Evolutionary conservation across 1,140 invertebrate species (phyloP).

Genomic region (Pseudachorutes palmiensis): DNA sequence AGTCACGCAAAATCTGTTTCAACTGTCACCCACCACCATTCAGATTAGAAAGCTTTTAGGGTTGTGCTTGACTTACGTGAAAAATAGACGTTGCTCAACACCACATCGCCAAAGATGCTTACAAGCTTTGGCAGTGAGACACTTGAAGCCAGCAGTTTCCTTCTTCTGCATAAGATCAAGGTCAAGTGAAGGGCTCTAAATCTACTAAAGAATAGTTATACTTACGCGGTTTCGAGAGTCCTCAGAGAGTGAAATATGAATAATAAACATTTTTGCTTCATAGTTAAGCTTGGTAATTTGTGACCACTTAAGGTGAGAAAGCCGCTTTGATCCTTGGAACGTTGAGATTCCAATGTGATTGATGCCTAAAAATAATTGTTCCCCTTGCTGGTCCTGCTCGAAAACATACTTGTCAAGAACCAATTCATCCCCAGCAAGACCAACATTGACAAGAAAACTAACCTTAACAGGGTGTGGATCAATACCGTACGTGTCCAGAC

Average conservation of each 20-base stretch:
- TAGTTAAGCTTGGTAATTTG: slow-evolving; percentile 94
- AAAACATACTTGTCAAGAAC: no score
- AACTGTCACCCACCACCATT: not conserved
- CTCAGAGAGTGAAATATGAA: slow-evolving; percentile 59
- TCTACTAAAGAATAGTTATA: slow-evolving; percentile 30
- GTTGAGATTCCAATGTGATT: slow-evolving; percentile 90
- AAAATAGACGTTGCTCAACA: slow-evolving; percentile 94
- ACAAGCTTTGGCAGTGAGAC: slow-evolving; percentile 77
- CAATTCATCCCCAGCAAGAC: no score
- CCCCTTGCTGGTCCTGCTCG: slow-evolving; percentile 74
- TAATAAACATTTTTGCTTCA: slow-evolving; percentile 97
- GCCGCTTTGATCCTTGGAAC: slow-evolving; percentile 84
- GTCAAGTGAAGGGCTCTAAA: slow-evolving; percentile 6
- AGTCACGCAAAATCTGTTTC: not conserved
- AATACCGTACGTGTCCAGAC: slow-evolving; percentile 90
- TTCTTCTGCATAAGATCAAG: slow-evolving; percentile 70
- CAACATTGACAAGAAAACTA: no score
- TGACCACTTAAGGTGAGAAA: slow-evolving; percentile 89
- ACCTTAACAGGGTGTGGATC: slow-evolving; percentile 98
- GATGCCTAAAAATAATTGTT: slow-evolving; percentile 85
- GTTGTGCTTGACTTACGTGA: slow-evolving; percentile 92
- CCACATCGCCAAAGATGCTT: slow-evolving; percentile 92
- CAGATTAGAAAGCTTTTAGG: no score
- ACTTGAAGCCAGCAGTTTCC: slow-evolving; percentile 91
- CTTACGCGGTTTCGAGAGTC: slow-evolving; percentile 56